Evolutionary conservation across 2,113 vertebrate genomes (phyloP), one percentile per base, ranked within the genome.

Genomic region (Hirundichthys speculiger): DNA sequence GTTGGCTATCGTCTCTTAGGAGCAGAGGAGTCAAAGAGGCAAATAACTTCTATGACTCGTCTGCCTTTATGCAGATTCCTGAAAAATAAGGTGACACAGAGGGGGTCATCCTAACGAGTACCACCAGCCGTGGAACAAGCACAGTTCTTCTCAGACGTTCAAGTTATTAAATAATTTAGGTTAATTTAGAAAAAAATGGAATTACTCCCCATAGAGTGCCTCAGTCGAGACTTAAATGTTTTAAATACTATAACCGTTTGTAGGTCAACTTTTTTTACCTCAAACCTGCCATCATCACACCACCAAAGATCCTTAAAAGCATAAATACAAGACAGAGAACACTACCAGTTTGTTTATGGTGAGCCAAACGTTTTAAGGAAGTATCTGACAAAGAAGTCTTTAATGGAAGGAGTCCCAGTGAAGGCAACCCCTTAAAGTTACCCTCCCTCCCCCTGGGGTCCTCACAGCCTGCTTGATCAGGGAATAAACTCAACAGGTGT

Each of bases 51-150:
- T 71, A 77, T 77, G 84, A 81, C 75, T 85, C 64, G 25, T 56
- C 64, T 68, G 61, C 49, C 70, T 59, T 59, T 75, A 67, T 84
- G 81, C 69, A 83, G 83, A 73, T 72, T 88, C 56, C 9, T 76
- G 57, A 83, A 88, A 86, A 86, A 80, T 88, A 85, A 86, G 85
- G 77, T 86, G 84, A 83, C 64, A 69, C 77, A 68, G 51, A 79
- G 30, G 77, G 72, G 85, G 80, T 85, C 88, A 83, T 61, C 69
- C 76, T 84, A 72, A 81, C 84, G 89, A 88, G 86, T 77, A 84
- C 72, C 65, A 62, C 69, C 70, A 78, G 60, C 79, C 74, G 77
- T 20, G 13, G 65, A 83, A 86, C 80, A 90, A 83, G 70, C 73
- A 75, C 71, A 75, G 57, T 52, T 50, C 79, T 87, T 64, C 85